Base-by-base conservation (phyloP, 2,797 vertebrate species). In the Squalus acanthias region DNA sequence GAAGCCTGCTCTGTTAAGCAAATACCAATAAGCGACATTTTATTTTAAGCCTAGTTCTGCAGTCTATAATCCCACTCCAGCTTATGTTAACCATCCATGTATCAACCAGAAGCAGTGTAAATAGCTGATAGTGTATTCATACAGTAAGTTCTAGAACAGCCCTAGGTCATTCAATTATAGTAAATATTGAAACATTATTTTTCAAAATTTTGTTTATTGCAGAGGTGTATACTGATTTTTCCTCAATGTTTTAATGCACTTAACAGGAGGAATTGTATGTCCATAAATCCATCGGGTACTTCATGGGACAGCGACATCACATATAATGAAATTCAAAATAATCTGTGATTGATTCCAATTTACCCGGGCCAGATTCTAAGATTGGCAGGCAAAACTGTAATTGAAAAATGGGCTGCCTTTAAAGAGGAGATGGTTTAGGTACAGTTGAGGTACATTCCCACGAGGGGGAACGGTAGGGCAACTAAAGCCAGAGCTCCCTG, bases 161-260 rank as follows among this genome's bases (percentile, higher is more conserved):
- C 39, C 13, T 15, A 7, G n/a, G 10, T 46, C 17, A 26, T 46
- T 70, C 33, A 26, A 69, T 65, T 65, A 92, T 17, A 65, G 4
- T 63, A 33, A 94, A 94, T 94, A 94, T 46, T 8, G 87, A 33
- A 94, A 39, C 65, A 33, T 22, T 88, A 50, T 92, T 94, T 94
- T 94, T 46, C 53, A 13, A 57, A 33, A 92, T 63, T 93, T 20
- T 50, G 39, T 50, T 50, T 46, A 65, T 67, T 67, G n/a, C n/a
- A 67, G 7, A 91, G n/a, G 46, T 46, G 17, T 3, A 93, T 22
- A 95, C 9, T 70, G 65, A 24, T 24, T 95, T 95, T 70, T 39
- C 60, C 39, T 67, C 8, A 57, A 24, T 88, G 57, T 88, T 53
- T 50, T 26, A 3, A n/a, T n/a, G 15, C 33, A 79, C 24, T 79